A percentile compares a stretch with the other conserved stretches of the same genome.
phyloP scores from a whole-genome alignment of 2,797 vertebrate species.

The Acanthornis magna region DNA sequence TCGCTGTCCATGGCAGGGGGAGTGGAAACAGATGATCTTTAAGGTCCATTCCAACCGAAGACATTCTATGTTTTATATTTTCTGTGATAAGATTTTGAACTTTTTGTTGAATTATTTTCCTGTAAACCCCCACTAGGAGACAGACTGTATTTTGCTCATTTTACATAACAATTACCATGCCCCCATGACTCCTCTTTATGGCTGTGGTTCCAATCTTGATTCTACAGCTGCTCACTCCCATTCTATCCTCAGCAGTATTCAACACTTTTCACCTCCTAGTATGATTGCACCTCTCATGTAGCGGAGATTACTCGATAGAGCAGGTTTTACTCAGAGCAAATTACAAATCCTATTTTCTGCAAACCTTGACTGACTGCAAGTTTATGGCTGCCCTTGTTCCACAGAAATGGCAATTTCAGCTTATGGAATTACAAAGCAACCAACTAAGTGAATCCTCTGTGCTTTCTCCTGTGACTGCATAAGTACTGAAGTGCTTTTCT shows the following conservation, averaged over 20 bases:
- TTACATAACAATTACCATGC: neutral
- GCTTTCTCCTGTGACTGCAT: neutral
- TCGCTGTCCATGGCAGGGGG: neutral
- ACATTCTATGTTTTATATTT: neutral
- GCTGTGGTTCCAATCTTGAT: neutral
- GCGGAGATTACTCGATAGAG: neutral
- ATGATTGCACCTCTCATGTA: neutral
- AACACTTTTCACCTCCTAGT: neutral
- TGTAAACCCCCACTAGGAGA: neutral
- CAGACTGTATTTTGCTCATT: neutral
- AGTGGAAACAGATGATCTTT: neutral
- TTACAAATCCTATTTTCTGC: constrained; percentile 15
- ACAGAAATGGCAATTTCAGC: constrained; percentile 14
- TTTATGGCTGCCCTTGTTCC: neutral
- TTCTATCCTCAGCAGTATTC: neutral
- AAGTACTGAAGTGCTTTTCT: constrained; percentile 8
- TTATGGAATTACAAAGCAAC: constrained; percentile 29
- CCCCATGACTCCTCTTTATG: neutral
- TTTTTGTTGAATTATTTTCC: neutral
- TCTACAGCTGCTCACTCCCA: neutral
- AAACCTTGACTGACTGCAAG: neutral
- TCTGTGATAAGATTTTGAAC: neutral
- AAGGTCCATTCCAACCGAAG: neutral
- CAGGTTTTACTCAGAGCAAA: neutral
- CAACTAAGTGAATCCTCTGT: neutral